phyloP scores from a whole-genome alignment of 30 jellyfish, hydroid and myxozoan species.

The Turritopsis rubra region DNA sequence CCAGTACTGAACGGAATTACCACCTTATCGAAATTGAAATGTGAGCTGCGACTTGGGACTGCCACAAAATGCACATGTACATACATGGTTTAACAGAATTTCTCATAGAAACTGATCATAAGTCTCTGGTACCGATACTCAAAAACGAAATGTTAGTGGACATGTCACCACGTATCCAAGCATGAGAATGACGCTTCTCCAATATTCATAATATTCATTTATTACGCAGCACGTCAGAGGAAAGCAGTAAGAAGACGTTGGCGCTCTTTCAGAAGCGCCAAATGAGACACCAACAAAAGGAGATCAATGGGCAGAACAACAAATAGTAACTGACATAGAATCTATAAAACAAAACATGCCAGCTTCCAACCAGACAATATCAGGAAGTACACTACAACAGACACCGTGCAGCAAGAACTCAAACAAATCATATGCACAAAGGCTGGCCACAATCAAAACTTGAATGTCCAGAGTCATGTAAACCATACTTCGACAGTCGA shows the following conservation, averaged over 20 bases:
- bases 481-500: neutral
- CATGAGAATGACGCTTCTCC: neutral
- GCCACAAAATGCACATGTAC: constrained; percentile 16
- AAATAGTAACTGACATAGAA: neutral
- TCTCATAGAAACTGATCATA: constrained; percentile 35
- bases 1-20: neutral
- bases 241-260: neutral
- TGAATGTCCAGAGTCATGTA: neutral
- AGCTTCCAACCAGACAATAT: neutral
- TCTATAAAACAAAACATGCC: too few relatives aligned
- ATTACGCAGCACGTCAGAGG: neutral
- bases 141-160: neutral
- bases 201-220: neutral
- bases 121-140: constrained; percentile 30
- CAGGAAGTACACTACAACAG: too few relatives aligned
- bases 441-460: neutral
- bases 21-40: constrained; percentile 19
- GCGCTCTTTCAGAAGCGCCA: neutral
- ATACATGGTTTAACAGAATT: constrained; percentile 23
- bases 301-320: neutral
- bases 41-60: constrained; percentile 8
- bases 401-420: neutral
- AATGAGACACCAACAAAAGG: neutral
- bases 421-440: neutral
- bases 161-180: constrained; percentile 20